Conservation (phyloP, 2,113 vertebrate species). For the Egretta garzetta region DNA sequence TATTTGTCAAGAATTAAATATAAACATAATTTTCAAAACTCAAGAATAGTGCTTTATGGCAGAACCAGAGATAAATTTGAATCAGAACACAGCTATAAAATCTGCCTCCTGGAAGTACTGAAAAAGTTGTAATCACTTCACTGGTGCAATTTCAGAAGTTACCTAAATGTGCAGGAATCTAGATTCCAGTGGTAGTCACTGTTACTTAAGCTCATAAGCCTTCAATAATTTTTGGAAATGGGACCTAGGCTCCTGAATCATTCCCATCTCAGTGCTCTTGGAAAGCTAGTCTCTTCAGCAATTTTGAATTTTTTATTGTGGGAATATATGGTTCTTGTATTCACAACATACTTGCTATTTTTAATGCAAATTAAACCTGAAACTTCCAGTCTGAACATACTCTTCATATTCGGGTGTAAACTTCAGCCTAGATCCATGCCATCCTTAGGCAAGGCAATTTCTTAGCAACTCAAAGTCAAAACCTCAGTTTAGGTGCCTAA, state of each 20-base stretch:
- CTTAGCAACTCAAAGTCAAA: background rate
- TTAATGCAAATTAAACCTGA: background rate
- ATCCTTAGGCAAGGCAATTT: background rate
- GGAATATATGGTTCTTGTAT: background rate
- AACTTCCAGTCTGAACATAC: background rate
- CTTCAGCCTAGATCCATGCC: background rate
- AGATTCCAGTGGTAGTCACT: background rate
- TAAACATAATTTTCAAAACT: constrained; percentile 15
- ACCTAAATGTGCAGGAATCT: background rate
- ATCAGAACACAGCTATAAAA: background rate
- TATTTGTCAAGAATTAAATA: constrained; percentile 45
- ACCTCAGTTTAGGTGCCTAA: background rate
- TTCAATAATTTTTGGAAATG: background rate
- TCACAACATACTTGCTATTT: background rate
- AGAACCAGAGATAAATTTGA: background rate
- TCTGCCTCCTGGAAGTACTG: background rate
- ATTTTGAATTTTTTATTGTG: background rate
- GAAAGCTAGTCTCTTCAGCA: background rate
- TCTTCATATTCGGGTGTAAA: background rate
- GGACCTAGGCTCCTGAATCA: background rate
- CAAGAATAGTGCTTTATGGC: background rate
- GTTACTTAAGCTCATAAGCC: background rate
- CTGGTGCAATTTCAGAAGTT: background rate
- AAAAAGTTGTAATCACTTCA: background rate
- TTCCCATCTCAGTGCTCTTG: background rate